Evolutionary conservation across 2,888 invertebrate species (phyloP), one percentile per base, ranked within the genome.

Genomic region (Volucella inflata): DNA sequence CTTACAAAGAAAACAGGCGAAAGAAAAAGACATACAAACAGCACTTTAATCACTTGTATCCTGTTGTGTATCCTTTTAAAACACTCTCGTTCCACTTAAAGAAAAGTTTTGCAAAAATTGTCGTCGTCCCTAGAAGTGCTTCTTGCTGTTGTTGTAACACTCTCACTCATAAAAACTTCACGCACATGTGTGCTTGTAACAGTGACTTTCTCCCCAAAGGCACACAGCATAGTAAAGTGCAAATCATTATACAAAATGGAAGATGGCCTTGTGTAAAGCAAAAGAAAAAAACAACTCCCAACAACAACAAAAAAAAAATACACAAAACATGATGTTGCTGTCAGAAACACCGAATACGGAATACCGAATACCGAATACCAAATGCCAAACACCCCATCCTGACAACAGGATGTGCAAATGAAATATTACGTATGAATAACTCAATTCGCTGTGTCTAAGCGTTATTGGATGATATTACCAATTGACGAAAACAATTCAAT

Each of bases 171-270:
- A 30, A 21, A 38, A 17, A 40, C 51, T 30, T 17, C 30, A 44
- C 17, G 14, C 38, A 42, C 36, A 64, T 10, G 12, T 9, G 62
- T 21, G 30, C 11, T 36, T 36, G 17, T 12, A 14, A 21, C 44
- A 36, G 44, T 14, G 44, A n/a, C 48, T 30, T 30, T 21, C 2
- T 30, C 38, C 51, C 50, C 74, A 46, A 38, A 30, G 14, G 40
- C 48, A 55, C 38, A 14, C 30, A 30, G 1, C 4, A 4, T 46
- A 46, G 21, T 42, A 14, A 75, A 75, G 65, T 75, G 75, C 75
- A 75, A 75, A 75, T 75, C 75, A 68, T 76, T 68, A 51, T 51
- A 67, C 68, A 76, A 60, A 76, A 76, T 76, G 76, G 68, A 76
- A 60, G 51, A 17, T 38, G 38, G 51, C 36, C 65, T 46, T 59